phyloP scores from a whole-genome alignment of 2,888 invertebrate species.

The Cataglyphis livida region DNA sequence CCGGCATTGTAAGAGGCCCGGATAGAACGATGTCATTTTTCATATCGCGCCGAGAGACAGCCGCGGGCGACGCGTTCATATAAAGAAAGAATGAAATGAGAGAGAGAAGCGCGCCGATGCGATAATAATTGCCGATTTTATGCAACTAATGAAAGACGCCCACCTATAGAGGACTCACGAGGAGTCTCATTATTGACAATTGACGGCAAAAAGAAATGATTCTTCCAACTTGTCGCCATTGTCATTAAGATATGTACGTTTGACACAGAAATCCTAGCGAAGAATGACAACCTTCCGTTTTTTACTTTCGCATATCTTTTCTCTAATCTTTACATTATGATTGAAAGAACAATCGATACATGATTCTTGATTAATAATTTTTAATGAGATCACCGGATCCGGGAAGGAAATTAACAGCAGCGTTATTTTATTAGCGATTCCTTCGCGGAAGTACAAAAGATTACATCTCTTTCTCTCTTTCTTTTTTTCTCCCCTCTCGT shows the following conservation, averaged over 20 bases:
- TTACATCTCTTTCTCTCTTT: constrained; percentile 72
- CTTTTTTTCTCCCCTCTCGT: constrained; percentile 42
- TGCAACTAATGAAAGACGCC: constrained; percentile 32
- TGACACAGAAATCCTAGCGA: not conserved
- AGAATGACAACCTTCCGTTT: constrained; percentile 20
- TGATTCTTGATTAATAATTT: not conserved
- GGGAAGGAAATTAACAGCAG: not conserved
- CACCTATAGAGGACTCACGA: not conserved
- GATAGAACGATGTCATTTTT: constrained; percentile 43
- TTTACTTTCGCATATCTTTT: not conserved
- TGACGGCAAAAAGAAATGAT: not conserved
- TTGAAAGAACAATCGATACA: not conserved
- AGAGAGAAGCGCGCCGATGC: not conserved
- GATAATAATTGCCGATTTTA: constrained; percentile 48
- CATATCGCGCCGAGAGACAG: constrained; percentile 44
- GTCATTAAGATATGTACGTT: not conserved
- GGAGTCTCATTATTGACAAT: not conserved
- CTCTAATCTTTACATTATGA: not conserved
- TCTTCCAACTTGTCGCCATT: not conserved
- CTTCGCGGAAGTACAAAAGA: constrained; percentile 62
- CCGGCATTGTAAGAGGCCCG: not conserved
- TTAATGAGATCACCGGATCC: not conserved
- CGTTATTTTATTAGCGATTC: not conserved
- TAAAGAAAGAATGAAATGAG: constrained; percentile 29
- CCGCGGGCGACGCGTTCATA: constrained; percentile 16